Evolutionary conservation across 1,140 invertebrate genomes (phyloP).

Genomic region (Eupristina koningsbergeri): DNA sequence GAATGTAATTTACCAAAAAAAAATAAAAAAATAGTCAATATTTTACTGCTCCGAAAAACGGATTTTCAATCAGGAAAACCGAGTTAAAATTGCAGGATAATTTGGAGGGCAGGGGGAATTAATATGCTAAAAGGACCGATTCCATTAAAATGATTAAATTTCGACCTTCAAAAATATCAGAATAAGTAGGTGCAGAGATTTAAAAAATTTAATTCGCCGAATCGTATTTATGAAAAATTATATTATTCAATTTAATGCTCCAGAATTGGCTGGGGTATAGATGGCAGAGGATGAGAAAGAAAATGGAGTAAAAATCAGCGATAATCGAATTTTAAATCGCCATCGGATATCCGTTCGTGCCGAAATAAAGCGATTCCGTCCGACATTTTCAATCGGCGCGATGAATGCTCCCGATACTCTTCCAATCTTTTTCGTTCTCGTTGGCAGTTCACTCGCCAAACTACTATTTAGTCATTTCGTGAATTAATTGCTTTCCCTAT

Average conservation of each 20-base stretch:
- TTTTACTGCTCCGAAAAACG: too few species aligned
- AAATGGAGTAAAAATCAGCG: constrained; percentile 43
- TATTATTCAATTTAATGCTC: constrained; percentile 24
- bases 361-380: constrained; percentile 46
- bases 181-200: background rate
- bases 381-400: constrained; percentile 47
- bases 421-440: constrained; percentile 15
- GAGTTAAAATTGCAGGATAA: too few species aligned
- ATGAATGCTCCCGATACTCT: constrained; percentile 43
- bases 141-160: background rate
- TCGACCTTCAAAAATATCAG: background rate
- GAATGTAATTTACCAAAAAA: too few species aligned
- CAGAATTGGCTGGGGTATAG: background rate
- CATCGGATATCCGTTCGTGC: constrained; percentile 39
- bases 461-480: constrained; percentile 48
- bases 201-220: background rate
- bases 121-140: background rate
- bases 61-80: too few species aligned
- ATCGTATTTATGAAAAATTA: constrained; percentile 16
- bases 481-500: constrained; percentile 47
- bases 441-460: constrained; percentile 24
- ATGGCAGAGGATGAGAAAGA: background rate
- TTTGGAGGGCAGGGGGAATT: too few species aligned
- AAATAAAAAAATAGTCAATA: too few species aligned
- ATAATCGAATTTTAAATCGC: constrained; percentile 50